These are phyloP conservation scores for Vandiemenella viatica DNA, from an alignment of 2,888 invertebrate genomes.

Conservation along the genomic window DNA sequence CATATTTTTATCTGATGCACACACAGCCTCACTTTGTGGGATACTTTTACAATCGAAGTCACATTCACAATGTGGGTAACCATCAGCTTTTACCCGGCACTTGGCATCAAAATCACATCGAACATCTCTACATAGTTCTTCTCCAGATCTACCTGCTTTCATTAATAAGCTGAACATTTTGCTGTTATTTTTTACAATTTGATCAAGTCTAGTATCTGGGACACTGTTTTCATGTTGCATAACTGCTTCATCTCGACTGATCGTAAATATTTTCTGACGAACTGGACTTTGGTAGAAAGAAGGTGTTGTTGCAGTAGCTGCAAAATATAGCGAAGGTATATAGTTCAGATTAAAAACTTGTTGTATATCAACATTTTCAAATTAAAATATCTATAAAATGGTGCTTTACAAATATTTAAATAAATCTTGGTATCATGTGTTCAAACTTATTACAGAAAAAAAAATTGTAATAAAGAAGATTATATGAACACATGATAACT, in stretches of 20 bases:
- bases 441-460: no score
- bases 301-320: background rate
- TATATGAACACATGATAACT: no score
- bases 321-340: background rate
- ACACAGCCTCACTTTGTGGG: constrained; percentile 46
- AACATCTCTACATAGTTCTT: constrained; percentile 57
- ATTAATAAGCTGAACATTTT: background rate
- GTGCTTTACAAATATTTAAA: no score
- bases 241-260: background rate
- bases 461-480: no score
- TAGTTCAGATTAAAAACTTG: no score
- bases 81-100: constrained; percentile 64
- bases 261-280: background rate
- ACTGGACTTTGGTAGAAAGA: background rate
- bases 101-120: constrained; percentile 75
- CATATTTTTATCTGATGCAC: constrained; percentile 68
- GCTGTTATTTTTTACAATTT: background rate
- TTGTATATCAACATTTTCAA: no score
- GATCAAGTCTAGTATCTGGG: background rate
- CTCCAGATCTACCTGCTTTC: background rate
- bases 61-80: constrained; percentile 63
- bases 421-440: no score
- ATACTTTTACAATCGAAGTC: constrained; percentile 53
- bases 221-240: background rate
- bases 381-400: no score